phyloP scores from a whole-genome alignment of 2,113 vertebrate genomes.

The Chloebia gouldiae region DNA sequence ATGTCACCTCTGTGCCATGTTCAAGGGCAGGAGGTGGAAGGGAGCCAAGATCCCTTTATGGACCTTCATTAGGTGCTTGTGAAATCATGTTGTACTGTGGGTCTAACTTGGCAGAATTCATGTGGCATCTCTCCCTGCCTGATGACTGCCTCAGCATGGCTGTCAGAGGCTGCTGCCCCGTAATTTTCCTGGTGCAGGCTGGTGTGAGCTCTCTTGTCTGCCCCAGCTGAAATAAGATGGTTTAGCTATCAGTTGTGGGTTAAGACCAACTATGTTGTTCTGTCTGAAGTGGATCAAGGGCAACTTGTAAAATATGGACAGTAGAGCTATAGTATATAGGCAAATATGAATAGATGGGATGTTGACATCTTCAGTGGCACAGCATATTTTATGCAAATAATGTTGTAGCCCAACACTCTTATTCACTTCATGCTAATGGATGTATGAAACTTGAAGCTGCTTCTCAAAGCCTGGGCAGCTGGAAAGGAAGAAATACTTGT shows the following conservation, averaged over 20 bases:
- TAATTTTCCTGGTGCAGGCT: neutral
- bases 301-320: neutral
- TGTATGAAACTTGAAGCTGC: neutral
- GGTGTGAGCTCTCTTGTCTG: neutral
- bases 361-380: neutral
- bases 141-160: neutral
- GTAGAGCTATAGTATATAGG: neutral
- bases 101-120: neutral
- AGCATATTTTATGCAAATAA: neutral
- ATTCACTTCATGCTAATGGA: neutral
- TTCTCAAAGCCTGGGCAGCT: neutral
- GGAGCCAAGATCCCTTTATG: neutral
- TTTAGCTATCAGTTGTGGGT: neutral
- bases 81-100: neutral
- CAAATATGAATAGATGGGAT: neutral
- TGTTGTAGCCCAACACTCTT: neutral
- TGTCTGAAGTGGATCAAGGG: neutral
- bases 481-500: neutral
- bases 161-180: fast-evolving
- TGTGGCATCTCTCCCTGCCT: neutral
- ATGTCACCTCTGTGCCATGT: fast-evolving
- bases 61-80: neutral
- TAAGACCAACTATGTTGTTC: neutral
- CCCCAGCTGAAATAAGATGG: neutral
- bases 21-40: neutral